Base-by-base conservation (phyloP, 2,888 invertebrate genomes). In the Ophraella communa region DNA sequence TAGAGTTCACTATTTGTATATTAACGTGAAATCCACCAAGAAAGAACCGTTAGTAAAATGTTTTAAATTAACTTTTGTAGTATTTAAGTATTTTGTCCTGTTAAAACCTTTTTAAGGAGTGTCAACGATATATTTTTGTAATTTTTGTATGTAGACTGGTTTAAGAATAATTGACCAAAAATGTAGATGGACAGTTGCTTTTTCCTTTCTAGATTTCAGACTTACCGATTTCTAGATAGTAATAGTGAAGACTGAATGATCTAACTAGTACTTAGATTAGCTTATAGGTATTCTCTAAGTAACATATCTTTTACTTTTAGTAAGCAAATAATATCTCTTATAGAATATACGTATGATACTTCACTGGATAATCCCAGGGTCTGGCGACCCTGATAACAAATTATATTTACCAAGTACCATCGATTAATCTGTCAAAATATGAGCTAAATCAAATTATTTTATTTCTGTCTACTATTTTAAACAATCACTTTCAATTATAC, bases 61-160 rank as follows among this genome's bases (percentile, higher is more conserved):
- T 23, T 18, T 56, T 56, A 27, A 30, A 60, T 52, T 51, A 27
- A 33, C 35, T 18, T 59, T 60, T 20, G 52, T 53, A 60, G 60
- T 44, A 17, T 5, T 10, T 4, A 51, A 27, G 44, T 33, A 59
- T 59, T 59, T 24, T 11, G 39, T 45, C 56, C 33, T 56, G 35
- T 57, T 47, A 18, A 33, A 62, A 60, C 64, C 52, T 54, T 62
- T n/a, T 14, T 60, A 54, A 47, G 71, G 72, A 73, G 71, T 76
- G 76, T 75, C 74, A 75, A 76, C 76, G 74, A 79, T 79, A 79
- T 80, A 80, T 80, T 80, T 80, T 80, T 80, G 76, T 80, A 79
- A 76, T 77, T 79, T 78, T 80, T 79, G 79, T 80, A 80, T 74
- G 76, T 78, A 79, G 78, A 66, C 67, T 64, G 69, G 64, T 75